phyloP scores from a whole-genome alignment of 2,888 invertebrate genomes.

The Nemotelus nigrinus region DNA sequence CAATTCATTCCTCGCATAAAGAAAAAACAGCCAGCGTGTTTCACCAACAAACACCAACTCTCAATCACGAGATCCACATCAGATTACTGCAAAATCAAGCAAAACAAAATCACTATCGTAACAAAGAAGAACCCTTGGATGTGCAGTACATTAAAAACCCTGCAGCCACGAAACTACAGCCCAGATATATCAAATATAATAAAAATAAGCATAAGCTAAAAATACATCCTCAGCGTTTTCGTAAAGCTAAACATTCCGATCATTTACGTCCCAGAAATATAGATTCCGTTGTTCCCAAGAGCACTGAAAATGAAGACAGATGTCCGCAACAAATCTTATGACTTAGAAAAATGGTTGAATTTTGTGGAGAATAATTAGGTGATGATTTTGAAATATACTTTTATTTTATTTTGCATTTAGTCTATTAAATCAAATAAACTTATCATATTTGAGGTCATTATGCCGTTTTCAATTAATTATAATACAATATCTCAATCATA shows the following conservation, averaged over 20 bases:
- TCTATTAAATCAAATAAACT: too few relatives aligned
- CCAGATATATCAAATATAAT: constrained; percentile 3
- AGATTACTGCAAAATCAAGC: neutral
- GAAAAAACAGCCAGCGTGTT: constrained; percentile 8
- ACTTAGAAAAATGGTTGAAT: too few relatives aligned
- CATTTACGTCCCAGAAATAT: too few relatives aligned
- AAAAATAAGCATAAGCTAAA: neutral
- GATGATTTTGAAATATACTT: too few relatives aligned
- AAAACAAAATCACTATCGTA: neutral
- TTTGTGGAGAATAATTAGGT: too few relatives aligned
- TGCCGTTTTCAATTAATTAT: too few relatives aligned
- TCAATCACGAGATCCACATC: neutral
- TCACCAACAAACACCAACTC: constrained; percentile 5
- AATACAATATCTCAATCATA: too few relatives aligned
- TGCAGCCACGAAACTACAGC: constrained; percentile 3
- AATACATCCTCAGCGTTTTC: constrained; percentile 3
- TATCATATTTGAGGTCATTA: too few relatives aligned
- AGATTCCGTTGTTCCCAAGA: too few relatives aligned
- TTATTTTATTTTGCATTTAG: too few relatives aligned
- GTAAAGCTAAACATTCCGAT: neutral
- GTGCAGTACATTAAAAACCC: constrained; percentile 3
- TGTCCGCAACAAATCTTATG: too few relatives aligned
- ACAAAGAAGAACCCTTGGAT: neutral
- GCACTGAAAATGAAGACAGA: too few relatives aligned
- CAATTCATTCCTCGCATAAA: constrained; percentile 15